These are phyloP conservation scores for Kuschelorhynchus macadamiae DNA, from an alignment of 2,888 invertebrate species.

Conservation along the genomic window DNA sequence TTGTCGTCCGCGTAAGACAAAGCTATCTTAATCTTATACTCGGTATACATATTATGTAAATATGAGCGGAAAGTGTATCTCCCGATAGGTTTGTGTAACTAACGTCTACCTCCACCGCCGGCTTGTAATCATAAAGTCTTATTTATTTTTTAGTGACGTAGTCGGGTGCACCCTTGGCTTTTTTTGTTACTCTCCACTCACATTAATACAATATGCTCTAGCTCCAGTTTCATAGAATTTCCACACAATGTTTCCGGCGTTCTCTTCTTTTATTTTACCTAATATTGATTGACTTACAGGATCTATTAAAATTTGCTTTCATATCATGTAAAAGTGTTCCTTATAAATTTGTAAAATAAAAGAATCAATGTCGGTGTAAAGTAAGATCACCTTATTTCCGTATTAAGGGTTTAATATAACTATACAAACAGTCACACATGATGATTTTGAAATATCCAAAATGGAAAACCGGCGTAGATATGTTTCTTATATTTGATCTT, in stretches of 20 bases:
- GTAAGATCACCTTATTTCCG: too few species aligned
- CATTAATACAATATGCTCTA: conserved; percentile 36
- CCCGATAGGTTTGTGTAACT: not conserved
- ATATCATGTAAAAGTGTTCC: conserved; percentile 26
- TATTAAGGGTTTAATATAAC: conserved; percentile 4
- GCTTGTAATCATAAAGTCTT: not conserved
- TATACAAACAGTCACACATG: not conserved
- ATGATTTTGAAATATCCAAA: conserved; percentile 11
- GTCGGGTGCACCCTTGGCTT: conserved; percentile 22
- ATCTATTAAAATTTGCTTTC: conserved; percentile 29
- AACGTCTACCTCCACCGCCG: not conserved
- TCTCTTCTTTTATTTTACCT: conserved; percentile 23
- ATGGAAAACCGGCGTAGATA: too few species aligned
- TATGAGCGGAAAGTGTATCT: not conserved
- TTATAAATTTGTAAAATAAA: conserved; percentile 32
- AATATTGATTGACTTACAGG: conserved; percentile 27
- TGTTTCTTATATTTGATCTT: too few species aligned
- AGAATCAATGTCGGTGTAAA: too few species aligned
- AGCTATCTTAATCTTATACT: conserved; percentile 5
- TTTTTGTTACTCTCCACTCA: conserved; percentile 19
- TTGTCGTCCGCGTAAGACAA: conserved; percentile 4
- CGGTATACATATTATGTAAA: conserved; percentile 3
- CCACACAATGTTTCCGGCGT: conserved; percentile 14
- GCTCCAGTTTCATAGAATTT: conserved; percentile 34
- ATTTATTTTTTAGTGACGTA: conserved; percentile 9